Percentiles rank a stretch among this genome's conserved stretches.
These are phyloP conservation scores for Pangasianodon gigas DNA, from an alignment of 2,113 vertebrate species.

Conservation along the genomic window DNA sequence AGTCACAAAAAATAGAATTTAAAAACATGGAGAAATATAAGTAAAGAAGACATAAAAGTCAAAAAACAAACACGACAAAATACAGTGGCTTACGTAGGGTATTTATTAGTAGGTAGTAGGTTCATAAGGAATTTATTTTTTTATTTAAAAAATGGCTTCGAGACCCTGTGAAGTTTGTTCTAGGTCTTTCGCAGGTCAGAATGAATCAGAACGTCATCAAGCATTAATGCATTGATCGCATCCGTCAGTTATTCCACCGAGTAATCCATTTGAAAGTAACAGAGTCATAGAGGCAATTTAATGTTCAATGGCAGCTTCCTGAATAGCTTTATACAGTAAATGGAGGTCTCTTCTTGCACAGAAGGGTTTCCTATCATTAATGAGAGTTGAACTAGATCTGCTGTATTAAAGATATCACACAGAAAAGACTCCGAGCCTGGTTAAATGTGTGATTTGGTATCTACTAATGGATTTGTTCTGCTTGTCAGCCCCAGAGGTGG, in stretches of 20 bases:
- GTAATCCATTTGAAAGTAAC: not conserved
- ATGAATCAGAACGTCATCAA: not conserved
- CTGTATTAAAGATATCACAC: not conserved
- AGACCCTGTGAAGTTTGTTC: not conserved
- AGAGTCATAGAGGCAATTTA: not conserved
- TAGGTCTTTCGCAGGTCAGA: not conserved
- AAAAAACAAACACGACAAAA: not conserved
- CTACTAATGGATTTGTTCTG: not conserved
- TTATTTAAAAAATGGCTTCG: not conserved
- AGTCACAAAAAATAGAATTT: not conserved
- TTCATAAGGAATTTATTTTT: not conserved
- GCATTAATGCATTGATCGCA: not conserved
- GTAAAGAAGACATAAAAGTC: not conserved
- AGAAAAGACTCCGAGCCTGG: not conserved
- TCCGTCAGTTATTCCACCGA: not conserved
- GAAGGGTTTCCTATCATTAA: not conserved
- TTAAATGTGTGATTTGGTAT: not conserved
- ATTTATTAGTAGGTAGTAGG: not conserved
- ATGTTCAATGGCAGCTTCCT: not conserved
- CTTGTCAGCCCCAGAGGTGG: constrained; percentile 88
- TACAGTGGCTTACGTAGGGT: too few species aligned
- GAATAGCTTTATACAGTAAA: not conserved
- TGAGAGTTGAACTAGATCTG: not conserved
- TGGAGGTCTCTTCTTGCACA: not conserved
- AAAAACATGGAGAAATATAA: not conserved